Evolutionary conservation across 1,140 invertebrate genomes (phyloP).

Genomic region (Cyphomyrmex costatus): DNA sequence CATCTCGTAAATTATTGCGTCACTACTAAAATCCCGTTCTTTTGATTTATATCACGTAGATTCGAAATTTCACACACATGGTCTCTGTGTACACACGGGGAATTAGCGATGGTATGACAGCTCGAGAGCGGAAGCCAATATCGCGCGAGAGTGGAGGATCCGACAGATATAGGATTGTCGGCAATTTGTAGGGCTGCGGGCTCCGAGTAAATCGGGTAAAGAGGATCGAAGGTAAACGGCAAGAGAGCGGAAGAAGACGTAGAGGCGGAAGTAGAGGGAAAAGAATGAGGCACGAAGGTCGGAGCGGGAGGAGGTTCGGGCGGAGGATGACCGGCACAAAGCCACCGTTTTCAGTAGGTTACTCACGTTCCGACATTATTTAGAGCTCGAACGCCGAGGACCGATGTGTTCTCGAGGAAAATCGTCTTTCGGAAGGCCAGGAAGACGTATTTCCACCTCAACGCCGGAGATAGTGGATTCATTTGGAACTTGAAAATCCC

Average conservation of each 20-base stretch:
- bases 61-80: conserved; percentile 37
- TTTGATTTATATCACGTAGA: conserved; percentile 47
- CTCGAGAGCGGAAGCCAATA: conserved; percentile 56
- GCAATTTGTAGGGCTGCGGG: conserved; percentile 70
- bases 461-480: conserved; percentile 68
- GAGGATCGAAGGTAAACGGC: conserved; percentile 38
- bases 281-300: neutral
- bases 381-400: conserved; percentile 72
- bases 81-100: conserved; percentile 4
- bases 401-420: conserved; percentile 71
- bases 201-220: conserved; percentile 55
- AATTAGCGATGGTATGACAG: conserved; percentile 59
- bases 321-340: conserved; percentile 36
- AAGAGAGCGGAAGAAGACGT: neutral
- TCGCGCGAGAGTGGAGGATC: conserved; percentile 21
- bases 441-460: conserved; percentile 70
- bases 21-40: conserved; percentile 28
- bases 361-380: conserved; percentile 77
- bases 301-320: neutral
- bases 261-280: conserved; percentile 28
- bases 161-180: conserved; percentile 71
- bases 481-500: conserved; percentile 60
- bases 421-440: conserved; percentile 61
- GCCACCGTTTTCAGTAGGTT: conserved; percentile 71
- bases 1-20: conserved; percentile 43